Conservation (phyloP, 1,140 invertebrate genomes). For the Procambarus clarkii region DNA sequence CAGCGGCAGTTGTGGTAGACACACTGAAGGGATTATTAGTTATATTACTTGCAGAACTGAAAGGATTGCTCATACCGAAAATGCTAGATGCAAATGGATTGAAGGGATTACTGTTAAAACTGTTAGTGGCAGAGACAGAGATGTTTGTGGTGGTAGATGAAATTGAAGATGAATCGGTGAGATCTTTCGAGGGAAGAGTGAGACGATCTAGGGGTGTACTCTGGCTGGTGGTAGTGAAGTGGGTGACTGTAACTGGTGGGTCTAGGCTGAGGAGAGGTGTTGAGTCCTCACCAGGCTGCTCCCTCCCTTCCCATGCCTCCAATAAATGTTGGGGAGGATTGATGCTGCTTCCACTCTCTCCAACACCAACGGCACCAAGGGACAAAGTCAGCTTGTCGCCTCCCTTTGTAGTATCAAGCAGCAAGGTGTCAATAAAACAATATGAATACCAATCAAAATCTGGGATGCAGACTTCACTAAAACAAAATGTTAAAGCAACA, state of each 20-base stretch:
- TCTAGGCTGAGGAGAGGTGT: slow-evolving; percentile 33
- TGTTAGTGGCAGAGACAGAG: slow-evolving; percentile 2
- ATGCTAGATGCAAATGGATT: slow-evolving; percentile 61
- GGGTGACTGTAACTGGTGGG: slow-evolving; percentile 38
- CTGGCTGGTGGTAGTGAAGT: slow-evolving; percentile 27
- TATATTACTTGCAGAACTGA: slow-evolving; percentile 17
- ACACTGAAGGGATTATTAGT: not conserved
- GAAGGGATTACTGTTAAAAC: slow-evolving; percentile 44
- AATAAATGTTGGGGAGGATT: slow-evolving; percentile 21
- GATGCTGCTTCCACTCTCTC: slow-evolving; percentile 12
- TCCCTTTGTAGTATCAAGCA: slow-evolving; percentile 44
- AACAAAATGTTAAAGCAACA: slow-evolving; percentile 26
- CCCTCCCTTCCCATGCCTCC: slow-evolving; percentile 28
- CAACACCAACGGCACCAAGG: slow-evolving; percentile 40
- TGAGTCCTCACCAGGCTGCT: slow-evolving; percentile 29
- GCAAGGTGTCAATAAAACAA: slow-evolving; percentile 35
- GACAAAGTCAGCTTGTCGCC: slow-evolving; percentile 58
- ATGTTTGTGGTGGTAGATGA: slow-evolving; percentile 14
- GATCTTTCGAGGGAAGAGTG: slow-evolving; percentile 1
- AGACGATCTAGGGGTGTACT: slow-evolving; percentile 15
- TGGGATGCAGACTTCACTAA: slow-evolving; percentile 26
- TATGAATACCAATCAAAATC: slow-evolving; percentile 22
- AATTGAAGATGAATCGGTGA: slow-evolving; percentile 8
- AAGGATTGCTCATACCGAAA: slow-evolving; percentile 30
- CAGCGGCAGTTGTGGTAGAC: not conserved